These are phyloP conservation scores for Cheilosia impressa DNA, from an alignment of 2,888 invertebrate species.

Conservation along the genomic window DNA sequence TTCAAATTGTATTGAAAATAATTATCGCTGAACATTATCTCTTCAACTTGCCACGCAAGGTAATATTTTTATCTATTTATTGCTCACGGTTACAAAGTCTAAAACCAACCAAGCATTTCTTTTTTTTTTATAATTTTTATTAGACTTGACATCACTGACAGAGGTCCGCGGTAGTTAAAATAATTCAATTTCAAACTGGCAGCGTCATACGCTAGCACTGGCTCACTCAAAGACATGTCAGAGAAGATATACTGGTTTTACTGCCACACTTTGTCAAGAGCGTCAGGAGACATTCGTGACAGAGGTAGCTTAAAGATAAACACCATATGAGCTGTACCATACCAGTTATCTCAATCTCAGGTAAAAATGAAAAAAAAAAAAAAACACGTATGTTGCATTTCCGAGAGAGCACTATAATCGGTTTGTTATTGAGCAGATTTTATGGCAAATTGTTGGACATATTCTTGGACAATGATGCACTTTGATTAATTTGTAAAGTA, in stretches of 20 bases:
- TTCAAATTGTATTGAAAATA: not conserved
- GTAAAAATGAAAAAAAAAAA: no score
- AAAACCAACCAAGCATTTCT: not conserved
- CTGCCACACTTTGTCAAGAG: not conserved
- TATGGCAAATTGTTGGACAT: not conserved
- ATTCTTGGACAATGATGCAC: not conserved
- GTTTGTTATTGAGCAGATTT: not conserved
- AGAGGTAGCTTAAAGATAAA: not conserved
- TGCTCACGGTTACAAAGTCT: slow-evolving; percentile 8
- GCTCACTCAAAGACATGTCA: not conserved
- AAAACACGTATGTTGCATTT: not conserved
- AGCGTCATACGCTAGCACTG: not conserved
- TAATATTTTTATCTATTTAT: slow-evolving; percentile 7
- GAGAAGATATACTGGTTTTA: slow-evolving; percentile 5
- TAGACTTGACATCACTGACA: not conserved
- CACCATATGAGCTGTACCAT: not conserved
- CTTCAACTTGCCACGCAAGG: not conserved
- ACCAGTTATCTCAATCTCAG: not conserved
- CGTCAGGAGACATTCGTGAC: not conserved
- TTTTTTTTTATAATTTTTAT: not conserved
- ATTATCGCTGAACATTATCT: slow-evolving; percentile 6
- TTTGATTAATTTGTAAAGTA: not conserved
- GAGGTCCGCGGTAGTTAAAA: not conserved
- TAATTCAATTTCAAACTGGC: not conserved
- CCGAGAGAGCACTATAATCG: not conserved